These are phyloP conservation scores for Cromileptes altivelis DNA, from an alignment of 2,113 vertebrate species.

Conservation along the genomic window DNA sequence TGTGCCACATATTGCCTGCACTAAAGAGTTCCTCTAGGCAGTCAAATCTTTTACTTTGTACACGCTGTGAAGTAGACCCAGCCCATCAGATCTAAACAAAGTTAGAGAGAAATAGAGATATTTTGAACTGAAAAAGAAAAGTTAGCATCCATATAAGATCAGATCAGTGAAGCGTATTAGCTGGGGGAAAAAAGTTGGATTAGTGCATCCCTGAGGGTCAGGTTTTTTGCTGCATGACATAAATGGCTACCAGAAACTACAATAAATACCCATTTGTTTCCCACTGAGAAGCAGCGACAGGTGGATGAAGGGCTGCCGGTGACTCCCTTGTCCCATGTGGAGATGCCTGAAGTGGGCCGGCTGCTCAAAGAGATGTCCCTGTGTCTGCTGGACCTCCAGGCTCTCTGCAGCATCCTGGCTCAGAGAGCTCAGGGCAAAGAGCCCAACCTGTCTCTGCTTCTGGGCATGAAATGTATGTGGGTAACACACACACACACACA, in stretches of 20 bases:
- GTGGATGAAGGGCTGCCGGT: conserved; percentile 79
- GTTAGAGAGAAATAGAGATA: too few relatives aligned
- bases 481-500: not conserved
- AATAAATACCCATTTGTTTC: not conserved
- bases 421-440: conserved; percentile 95
- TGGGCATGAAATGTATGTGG: conserved; percentile 94
- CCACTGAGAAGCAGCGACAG: conserved; percentile 84
- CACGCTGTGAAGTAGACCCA: too few relatives aligned
- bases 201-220: not conserved
- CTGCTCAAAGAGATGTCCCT: conserved; percentile 95
- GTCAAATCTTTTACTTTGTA: too few relatives aligned
- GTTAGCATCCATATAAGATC: too few relatives aligned
- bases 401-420: conserved; percentile 93
- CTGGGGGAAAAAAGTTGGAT: not conserved
- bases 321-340: conserved; percentile 62
- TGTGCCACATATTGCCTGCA: too few relatives aligned
- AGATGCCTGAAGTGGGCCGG: conserved; percentile 85
- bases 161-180: not conserved
- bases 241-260: not conserved
- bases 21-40: too few relatives aligned
- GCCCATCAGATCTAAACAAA: too few relatives aligned
- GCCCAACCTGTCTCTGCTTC: conserved; percentile 93
- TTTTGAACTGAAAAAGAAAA: too few relatives aligned
- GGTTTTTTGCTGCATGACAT: not conserved
- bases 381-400: conserved; percentile 94